Evolutionary conservation across 2,888 invertebrate genomes (phyloP), one percentile per base, ranked within the genome.

Genomic region (Dasysyrphus albostriatus): DNA sequence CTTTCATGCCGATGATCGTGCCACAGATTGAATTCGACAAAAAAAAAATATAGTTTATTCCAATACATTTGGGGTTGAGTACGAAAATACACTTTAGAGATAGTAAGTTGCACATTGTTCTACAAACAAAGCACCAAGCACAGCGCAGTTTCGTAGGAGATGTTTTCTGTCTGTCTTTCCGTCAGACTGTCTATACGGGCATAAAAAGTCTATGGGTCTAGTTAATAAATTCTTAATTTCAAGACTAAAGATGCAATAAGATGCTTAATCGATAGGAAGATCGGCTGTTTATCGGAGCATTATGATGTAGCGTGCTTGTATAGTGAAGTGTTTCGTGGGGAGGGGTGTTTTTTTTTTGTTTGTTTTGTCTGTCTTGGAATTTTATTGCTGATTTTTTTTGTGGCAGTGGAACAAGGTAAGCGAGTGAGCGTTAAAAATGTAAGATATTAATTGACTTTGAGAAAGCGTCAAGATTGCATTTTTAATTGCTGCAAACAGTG

Each of bases 361-460:
- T 39, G 5, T 61, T 42, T 61, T 24, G 14, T 59, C 19, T 39
- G 63, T 34, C 24, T 49, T 79, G 34, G 37, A 65, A 63, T 70
- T 72, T 39, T 58, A 65, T 75, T 79, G 44, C 34, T 54, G 74
- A 32, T 79, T 75, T 70, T n/a, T 37, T 70, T 49, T 79, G 70
- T 83, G 75, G 80, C 75, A 84, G 83, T 84, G 44, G 83, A 75
- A 84, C 80, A 84, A 83, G 83, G 83, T 75, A 44, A 79, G 16
- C 70, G 29, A 54, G 74, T 14, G 10, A 39, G 69, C 69, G 54
- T 69, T n/a, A 54, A 69, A 54, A 69, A 12, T 51, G 10, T 69
- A 8, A 24, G n/a, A 54, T 54, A 24, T 54, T 39, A 67, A 67
- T 54, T 69, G 54, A 19, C 39, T 54, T 69, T 54, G 37, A 54